Percentiles rank a stretch among this genome's conserved stretches.
Evolutionary conservation across 2,113 vertebrate species (phyloP).

Genomic region (Pterocles gutturalis): DNA sequence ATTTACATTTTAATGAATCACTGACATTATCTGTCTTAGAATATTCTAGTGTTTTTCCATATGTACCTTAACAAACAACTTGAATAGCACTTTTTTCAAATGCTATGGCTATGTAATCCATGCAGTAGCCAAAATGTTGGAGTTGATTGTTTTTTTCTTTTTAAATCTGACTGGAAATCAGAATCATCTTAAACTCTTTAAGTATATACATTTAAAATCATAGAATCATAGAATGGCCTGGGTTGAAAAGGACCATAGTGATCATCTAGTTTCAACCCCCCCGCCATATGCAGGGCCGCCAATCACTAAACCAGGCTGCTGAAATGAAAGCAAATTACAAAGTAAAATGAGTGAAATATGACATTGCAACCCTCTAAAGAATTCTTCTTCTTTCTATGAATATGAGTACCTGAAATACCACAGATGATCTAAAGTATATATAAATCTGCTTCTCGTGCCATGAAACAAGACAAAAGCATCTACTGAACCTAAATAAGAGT

Average conservation of each 20-base stretch:
- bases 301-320: too few relatives aligned
- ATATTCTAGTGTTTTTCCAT: not conserved
- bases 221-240: too few relatives aligned
- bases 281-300: too few relatives aligned
- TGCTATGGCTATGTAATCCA: not conserved
- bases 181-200: not conserved
- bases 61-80: not conserved
- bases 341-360: not conserved
- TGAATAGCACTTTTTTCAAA: conserved; percentile 5
- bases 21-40: not conserved
- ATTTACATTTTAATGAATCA: conserved; percentile 19
- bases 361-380: not conserved
- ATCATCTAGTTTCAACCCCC: too few relatives aligned
- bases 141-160: not conserved
- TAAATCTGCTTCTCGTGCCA: not conserved
- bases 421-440: not conserved
- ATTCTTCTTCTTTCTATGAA: not conserved
- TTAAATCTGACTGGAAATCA: not conserved
- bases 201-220: not conserved
- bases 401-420: not conserved
- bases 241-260: too few relatives aligned
- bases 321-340: not conserved
- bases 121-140: not conserved
- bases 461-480: not conserved
- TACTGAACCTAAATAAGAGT: not conserved